Evolutionary conservation across 2,888 invertebrate species (phyloP).

Genomic region (Cenopis cana): DNA sequence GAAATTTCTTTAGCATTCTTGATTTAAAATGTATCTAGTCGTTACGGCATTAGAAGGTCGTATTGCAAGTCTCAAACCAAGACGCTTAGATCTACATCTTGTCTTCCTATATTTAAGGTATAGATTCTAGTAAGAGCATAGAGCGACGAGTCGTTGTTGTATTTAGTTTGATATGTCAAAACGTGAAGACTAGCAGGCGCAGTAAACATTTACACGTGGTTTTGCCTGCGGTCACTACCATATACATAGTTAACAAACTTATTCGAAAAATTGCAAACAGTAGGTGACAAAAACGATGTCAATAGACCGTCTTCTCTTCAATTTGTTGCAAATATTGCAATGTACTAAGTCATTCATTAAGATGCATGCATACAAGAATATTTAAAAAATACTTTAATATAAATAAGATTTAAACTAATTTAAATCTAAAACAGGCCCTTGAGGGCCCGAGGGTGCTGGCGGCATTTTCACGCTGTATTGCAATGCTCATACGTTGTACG

Average conservation of each 20-base stretch:
- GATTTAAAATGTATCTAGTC: conserved; percentile 33
- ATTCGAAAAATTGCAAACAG: conserved; percentile 18
- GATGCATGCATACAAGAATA: no score
- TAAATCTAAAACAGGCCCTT: no score
- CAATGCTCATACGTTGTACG: no score
- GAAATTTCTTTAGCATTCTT: conserved; percentile 21
- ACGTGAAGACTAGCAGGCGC: conserved; percentile 80
- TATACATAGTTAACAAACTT: conserved; percentile 34
- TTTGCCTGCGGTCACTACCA: conserved; percentile 49
- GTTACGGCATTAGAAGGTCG: conserved; percentile 18
- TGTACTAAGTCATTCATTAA: no score
- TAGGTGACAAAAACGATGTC: background rate
- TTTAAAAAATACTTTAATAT: no score
- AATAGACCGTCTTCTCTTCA: no score
- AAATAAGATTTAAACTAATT: no score
- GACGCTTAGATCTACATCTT: background rate
- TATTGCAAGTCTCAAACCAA: background rate
- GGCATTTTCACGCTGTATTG: no score
- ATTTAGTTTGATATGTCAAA: conserved; percentile 71
- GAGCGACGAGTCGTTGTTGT: conserved; percentile 1
- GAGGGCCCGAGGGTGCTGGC: no score
- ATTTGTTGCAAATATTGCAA: no score
- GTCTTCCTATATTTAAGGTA: background rate
- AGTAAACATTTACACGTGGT: conserved; percentile 74
- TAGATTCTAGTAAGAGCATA: background rate